Evolutionary conservation across 2,113 vertebrate species (phyloP), one percentile per base, ranked within the genome.

Genomic region (Notothenia coriiceps): DNA sequence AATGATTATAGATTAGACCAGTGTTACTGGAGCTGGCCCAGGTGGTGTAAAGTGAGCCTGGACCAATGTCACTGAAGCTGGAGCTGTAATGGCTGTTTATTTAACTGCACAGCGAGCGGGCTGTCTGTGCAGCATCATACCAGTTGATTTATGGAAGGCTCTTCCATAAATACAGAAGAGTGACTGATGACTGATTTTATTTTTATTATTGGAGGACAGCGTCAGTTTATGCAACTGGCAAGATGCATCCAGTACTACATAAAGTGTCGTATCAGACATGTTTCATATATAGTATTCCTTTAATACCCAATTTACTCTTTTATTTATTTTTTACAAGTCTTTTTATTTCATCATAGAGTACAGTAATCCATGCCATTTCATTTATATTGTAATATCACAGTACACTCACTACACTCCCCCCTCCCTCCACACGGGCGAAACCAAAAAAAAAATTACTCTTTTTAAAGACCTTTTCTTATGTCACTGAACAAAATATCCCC

Each of bases 1-100:
- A 89, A 90, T 88, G 85, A 86, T 81, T 89, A 82, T 88, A 74
- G 80, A 91, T 89, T 74, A 78, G 68, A 84, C 13, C n/a, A 52
- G 20, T 33, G 29, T 17, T n/a, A 18, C 46, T 11, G 46, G 17
- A 5, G 47, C 11, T 35, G 25, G 49, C 65, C 33, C 65, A 51
- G 29, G 65, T 67, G 29, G 65, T 0, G 20, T 18, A 80, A 61
- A 86, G 63, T 86, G 76, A 83, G 46, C 55, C 35, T 52, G 65
- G 51, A 71, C 46, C 54, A 46, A 62, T n/a, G 61, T 77, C 55
- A 69, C 65, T 70, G 76, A 55, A 73, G 61, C 66, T 14, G 65
- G 2, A 35, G 22, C 35, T 29, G 56, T 79, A 61, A 56, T 62
- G 49, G 2, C 2, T 33, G 17, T 49, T 74, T 77, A 70, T 76